Evolutionary conservation across 2,797 vertebrate species (phyloP), one percentile per base, ranked within the genome.

Genomic region (Poliocrania exsul): DNA sequence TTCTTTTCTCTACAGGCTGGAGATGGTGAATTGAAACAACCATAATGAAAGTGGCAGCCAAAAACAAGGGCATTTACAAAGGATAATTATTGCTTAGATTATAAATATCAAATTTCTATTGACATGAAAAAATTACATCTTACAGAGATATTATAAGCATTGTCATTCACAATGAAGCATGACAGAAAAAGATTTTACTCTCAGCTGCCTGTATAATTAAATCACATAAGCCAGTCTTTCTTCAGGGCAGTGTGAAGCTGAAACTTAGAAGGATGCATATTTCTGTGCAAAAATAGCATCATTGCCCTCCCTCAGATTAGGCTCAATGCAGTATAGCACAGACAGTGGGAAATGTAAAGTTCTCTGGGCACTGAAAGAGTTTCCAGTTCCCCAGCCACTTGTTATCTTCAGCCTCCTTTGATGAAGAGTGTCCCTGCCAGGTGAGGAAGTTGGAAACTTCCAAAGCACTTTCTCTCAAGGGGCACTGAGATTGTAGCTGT

Each of bases 41-140:
- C 58, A 9, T 95, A 93, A 96, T 88, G 87, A 96, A 83, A 88
- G 37, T 80, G 58, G 81, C 82, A 96, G 78, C 44, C 74, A 92
- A 93, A 97, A 96, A 10, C 77, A 97, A 91, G 38, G 29, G 21
- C 69, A 90, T 92, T 97, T 94, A 93, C 62, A 92, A 93, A 97
- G 71, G 92, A 89, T 95, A 91, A 84, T 95, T 95, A 86, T 86
- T 94, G 72, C 92, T 95, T 94, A 78, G 75, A 93, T 96, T 97
- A 95, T 95, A 95, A 94, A 92, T 96, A 95, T 96, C 77, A 94
- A 91, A 83, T 95, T 96, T 92, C 90, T 88, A 95, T 89, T 92
- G 95, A 92, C 80, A 64, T 66, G 88, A 88, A 97, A 95, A 88
- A 88, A 95, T 75, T 72, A 51, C 13, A 84, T 84, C 88, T 96